Evolutionary conservation across 2,888 invertebrate species (phyloP).

Genomic region (Halictus ligatus): DNA sequence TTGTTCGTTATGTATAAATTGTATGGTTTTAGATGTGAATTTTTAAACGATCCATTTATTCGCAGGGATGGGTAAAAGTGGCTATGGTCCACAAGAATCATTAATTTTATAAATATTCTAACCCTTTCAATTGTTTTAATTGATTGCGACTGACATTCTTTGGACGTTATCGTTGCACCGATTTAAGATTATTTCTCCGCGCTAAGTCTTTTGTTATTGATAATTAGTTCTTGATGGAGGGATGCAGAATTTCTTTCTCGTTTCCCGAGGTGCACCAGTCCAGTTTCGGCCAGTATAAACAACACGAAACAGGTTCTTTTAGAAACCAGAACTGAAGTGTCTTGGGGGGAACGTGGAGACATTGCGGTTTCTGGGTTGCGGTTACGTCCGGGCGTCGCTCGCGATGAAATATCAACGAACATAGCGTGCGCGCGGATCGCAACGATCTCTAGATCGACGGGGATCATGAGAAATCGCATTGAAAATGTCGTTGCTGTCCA

Average conservation of each 20-base stretch:
- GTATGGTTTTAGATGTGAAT: too few species aligned
- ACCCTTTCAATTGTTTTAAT: too few species aligned
- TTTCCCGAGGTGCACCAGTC: neutral
- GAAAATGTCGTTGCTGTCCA: neutral
- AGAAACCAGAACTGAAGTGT: neutral
- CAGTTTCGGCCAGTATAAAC: neutral
- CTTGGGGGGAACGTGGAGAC: neutral
- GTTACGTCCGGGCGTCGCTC: neutral
- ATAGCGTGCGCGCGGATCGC: neutral
- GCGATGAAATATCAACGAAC: neutral
- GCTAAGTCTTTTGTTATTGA: neutral
- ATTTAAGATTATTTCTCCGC: neutral
- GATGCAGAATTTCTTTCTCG: neutral
- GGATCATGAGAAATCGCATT: neutral
- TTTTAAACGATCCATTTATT: too few species aligned
- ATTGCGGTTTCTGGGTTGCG: slow-evolving; percentile 44
- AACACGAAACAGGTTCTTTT: neutral
- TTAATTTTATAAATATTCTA: too few species aligned
- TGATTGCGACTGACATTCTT: too few species aligned
- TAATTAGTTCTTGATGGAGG: neutral
- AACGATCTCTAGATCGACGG: neutral
- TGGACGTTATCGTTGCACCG: too few species aligned
- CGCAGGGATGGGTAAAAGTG: too few species aligned
- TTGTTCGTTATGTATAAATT: too few species aligned
- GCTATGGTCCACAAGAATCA: too few species aligned